Percentiles rank a stretch among this genome's conserved stretches.
Evolutionary conservation across 2,888 invertebrate species (phyloP).

Genomic region (Ditula angustiorana): DNA sequence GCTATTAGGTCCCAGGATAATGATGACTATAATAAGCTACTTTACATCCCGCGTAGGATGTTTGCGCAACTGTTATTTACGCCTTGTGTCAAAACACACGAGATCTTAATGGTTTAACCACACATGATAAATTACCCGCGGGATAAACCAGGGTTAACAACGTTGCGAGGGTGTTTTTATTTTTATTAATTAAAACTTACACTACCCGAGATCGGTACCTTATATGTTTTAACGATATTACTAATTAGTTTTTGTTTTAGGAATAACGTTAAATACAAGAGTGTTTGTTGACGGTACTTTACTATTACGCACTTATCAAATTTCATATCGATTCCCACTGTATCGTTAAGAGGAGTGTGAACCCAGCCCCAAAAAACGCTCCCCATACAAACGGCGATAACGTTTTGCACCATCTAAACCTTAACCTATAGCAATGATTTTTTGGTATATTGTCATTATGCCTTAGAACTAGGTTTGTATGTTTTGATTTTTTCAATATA

Average conservation of each 20-base stretch:
- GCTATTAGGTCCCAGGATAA: conserved; percentile 20
- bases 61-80: conserved; percentile 34
- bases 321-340: too few relatives aligned
- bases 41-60: conserved; percentile 33
- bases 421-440: too few relatives aligned
- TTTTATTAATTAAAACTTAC: conserved; percentile 24
- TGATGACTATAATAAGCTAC: conserved; percentile 27
- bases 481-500: too few relatives aligned
- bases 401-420: too few relatives aligned
- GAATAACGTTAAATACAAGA: too few relatives aligned
- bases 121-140: conserved; percentile 28
- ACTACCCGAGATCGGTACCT: neutral
- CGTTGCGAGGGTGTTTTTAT: conserved; percentile 12
- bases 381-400: too few relatives aligned
- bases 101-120: conserved; percentile 35
- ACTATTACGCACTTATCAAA: too few relatives aligned
- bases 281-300: too few relatives aligned
- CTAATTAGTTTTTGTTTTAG: neutral
- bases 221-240: neutral
- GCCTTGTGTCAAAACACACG: conserved; percentile 35
- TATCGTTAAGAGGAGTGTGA: too few relatives aligned
- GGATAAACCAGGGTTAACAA: conserved; percentile 5
- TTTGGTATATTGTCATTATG: too few relatives aligned
- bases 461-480: too few relatives aligned
- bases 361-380: too few relatives aligned